phyloP scores from a whole-genome alignment of 2,797 vertebrate species.

The Clarias pachynema region DNA sequence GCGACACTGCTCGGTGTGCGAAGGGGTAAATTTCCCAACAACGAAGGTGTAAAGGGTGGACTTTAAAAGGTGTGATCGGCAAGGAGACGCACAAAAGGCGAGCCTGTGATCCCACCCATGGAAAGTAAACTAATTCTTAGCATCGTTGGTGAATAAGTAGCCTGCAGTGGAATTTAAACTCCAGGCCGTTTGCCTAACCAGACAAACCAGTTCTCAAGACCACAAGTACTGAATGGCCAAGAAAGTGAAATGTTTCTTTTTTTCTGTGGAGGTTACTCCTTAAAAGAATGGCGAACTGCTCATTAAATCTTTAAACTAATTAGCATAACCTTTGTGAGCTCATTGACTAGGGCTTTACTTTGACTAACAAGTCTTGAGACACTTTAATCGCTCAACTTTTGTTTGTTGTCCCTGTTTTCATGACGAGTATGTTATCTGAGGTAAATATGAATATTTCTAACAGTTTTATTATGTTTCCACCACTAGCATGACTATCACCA shows the following conservation, averaged over 20 bases:
- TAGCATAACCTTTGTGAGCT: not conserved
- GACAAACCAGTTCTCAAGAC: constrained; percentile 34
- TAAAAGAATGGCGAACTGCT: not conserved
- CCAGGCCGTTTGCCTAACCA: constrained; percentile 16
- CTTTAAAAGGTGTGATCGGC: constrained; percentile 2
- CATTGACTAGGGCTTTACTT: not conserved
- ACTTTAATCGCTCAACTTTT: not conserved
- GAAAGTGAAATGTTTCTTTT: constrained; percentile 8
- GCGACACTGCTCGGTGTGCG: constrained; percentile 49
- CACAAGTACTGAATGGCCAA: not conserved
- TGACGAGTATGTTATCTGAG: not conserved
- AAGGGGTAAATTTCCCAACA: constrained; percentile 34
- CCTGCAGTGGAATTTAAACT: constrained; percentile 36
- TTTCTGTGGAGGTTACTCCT: not conserved
- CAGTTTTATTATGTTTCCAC: too few species aligned
- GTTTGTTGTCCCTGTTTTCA: not conserved
- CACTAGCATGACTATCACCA: too few species aligned
- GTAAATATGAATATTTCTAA: too few species aligned
- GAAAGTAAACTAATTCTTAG: constrained; percentile 36
- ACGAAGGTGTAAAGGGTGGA: not conserved
- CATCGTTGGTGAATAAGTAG: constrained; percentile 17
- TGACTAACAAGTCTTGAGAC: not conserved
- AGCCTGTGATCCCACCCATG: not conserved
- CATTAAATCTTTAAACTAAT: not conserved
- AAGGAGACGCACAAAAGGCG: not conserved